Conservation (phyloP, 2,113 vertebrate genomes). For the Apus apus region DNA sequence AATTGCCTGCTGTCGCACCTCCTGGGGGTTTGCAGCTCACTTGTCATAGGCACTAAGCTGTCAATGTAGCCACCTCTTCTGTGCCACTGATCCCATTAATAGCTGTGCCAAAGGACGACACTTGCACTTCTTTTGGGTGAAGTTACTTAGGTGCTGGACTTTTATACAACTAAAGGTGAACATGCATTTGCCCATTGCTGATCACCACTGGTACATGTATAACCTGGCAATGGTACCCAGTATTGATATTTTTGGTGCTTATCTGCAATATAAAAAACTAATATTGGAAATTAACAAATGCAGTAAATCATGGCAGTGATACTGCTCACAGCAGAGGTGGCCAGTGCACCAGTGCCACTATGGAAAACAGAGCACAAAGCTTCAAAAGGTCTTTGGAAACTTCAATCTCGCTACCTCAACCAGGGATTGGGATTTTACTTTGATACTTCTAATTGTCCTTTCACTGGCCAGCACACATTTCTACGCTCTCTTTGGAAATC, state of each 20-base stretch:
- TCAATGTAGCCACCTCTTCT: not conserved
- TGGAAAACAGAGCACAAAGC: not conserved
- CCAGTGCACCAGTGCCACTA: not conserved
- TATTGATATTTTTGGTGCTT: not conserved
- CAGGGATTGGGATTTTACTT: not conserved
- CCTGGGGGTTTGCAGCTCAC: no score
- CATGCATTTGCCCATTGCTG: not conserved
- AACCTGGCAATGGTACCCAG: not conserved
- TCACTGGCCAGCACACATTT: not conserved
- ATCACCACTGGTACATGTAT: no score
- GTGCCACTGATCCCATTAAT: not conserved
- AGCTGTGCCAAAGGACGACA: not conserved
- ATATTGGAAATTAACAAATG: not conserved
- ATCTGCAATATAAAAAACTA: not conserved
- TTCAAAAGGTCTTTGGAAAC: not conserved
- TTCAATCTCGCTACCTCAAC: not conserved
- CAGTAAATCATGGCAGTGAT: accelerated
- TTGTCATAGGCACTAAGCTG: not conserved
- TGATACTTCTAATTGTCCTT: not conserved
- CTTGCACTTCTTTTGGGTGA: not conserved
- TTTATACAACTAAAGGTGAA: not conserved
- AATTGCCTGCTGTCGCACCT: not conserved
- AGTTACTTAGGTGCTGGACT: not conserved
- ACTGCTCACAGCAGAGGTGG: not conserved
- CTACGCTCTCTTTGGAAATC: not conserved